Percentiles rank a stretch among this genome's conserved stretches.
Evolutionary conservation across 2,888 invertebrate species (phyloP).

Genomic region (Oeneis ivallda): DNA sequence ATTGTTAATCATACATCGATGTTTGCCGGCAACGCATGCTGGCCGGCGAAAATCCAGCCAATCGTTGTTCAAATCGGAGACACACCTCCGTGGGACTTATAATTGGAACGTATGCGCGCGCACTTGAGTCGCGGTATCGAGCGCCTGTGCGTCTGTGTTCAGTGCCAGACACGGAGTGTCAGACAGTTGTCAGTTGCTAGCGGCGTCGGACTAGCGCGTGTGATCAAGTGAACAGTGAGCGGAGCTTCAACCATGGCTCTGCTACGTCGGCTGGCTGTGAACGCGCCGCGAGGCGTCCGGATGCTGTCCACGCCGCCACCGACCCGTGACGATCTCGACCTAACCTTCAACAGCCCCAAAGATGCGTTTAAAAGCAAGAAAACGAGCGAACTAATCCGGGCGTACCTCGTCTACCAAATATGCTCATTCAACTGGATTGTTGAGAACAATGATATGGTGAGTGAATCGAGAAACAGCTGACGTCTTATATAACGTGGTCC

Average conservation of each 20-base stretch:
- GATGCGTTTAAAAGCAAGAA: constrained; percentile 98
- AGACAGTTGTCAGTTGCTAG: constrained; percentile 62
- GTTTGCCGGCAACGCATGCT: constrained; percentile 44
- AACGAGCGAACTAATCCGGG: constrained; percentile 93
- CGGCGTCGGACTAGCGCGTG: constrained; percentile 62
- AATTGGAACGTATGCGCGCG: constrained; percentile 76
- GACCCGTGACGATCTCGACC: constrained; percentile 87
- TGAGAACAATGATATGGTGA: constrained; percentile 96
- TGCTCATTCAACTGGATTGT: constrained; percentile 94
- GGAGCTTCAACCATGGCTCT: constrained; percentile 71
- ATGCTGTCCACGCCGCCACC: constrained; percentile 55
- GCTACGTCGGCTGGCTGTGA: constrained; percentile 68
- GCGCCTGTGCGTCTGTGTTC: constrained; percentile 62
- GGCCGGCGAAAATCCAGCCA: constrained; percentile 52
- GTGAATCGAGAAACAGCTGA: constrained; percentile 59
- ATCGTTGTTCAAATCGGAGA: constrained; percentile 57
- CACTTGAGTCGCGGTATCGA: constrained; percentile 68
- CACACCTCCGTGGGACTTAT: constrained; percentile 77
- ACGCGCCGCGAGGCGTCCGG: constrained; percentile 63
- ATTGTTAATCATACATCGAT: no score
- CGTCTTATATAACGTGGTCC: constrained; percentile 62
- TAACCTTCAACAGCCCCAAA: constrained; percentile 92
- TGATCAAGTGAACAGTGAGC: constrained; percentile 55
- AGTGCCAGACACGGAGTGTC: constrained; percentile 46
- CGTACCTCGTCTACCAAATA: constrained; percentile 94